Evolutionary conservation across 2,113 vertebrate genomes (phyloP).

Genomic region (Gulo gulo): DNA sequence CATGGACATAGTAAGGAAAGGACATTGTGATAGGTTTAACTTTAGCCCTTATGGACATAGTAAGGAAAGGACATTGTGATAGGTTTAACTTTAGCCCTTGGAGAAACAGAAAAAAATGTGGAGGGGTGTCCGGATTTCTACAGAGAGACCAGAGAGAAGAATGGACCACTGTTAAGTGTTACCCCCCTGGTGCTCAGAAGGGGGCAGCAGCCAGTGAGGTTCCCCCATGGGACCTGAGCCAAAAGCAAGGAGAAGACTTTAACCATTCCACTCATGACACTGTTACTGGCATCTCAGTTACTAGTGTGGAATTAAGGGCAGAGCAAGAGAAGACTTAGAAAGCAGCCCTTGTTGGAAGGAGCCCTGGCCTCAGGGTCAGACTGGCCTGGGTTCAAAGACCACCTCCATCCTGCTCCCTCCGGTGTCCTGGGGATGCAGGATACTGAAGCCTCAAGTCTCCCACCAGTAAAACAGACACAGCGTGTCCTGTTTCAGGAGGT

Average conservation of each 20-base stretch:
- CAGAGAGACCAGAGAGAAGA: neutral
- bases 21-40: neutral
- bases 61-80: neutral
- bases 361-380: rapidly evolving
- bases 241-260: neutral
- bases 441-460: neutral
- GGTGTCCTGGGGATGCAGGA: neutral
- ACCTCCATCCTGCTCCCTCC: neutral
- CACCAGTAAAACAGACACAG: neutral
- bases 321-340: neutral
- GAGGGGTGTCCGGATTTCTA: neutral
- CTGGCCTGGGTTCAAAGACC: neutral
- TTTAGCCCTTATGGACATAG: neutral
- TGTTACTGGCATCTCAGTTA: neutral
- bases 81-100: neutral
- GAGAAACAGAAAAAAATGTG: neutral
- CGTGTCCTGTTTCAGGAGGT: neutral
- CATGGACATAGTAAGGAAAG: neutral
- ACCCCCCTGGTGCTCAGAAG: neutral
- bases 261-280: neutral
- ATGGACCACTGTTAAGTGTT: neutral
- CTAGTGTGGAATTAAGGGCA: neutral
- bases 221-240: neutral
- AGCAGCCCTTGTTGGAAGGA: neutral
- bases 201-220: neutral